Evolutionary conservation across 2,113 vertebrate genomes (phyloP), one percentile per base, ranked within the genome.

Genomic region (Ochotona curzoniae): DNA sequence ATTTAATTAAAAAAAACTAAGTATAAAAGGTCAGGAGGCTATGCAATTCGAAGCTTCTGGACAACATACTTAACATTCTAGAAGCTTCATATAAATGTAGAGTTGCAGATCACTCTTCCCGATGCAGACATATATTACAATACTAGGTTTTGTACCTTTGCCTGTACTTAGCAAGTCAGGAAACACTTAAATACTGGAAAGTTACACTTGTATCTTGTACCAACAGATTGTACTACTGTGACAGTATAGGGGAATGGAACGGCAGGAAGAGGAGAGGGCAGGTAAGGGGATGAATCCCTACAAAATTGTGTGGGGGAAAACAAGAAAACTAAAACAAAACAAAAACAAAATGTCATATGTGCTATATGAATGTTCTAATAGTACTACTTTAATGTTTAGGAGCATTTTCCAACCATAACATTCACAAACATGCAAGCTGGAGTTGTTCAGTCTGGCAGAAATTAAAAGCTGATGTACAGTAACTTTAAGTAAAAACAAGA

Each of bases 1-100:
- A 75, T 1, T 30, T 95, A 95, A 93, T 13, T 30, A 90, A 61
- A 94, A 97, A 35, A 44, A 44, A 44, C 38, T 96, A 75, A 93
- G 70, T 11, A 38, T 30, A 54, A 64, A 61, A 93, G 38, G 10
- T 5, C 7, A 93, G 90, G 76, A 89, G 25, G 2, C 1, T 30
- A 2, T 82, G 74, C 95, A 73, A 79, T 71, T 91, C 7, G 80
- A 5, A 64, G 71, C 8, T 12, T 90, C n/a, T 89, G 83, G 57
- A 69, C 10, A 21, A 32, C 14, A 17, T 75, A 69, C 47, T 60
- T 85, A 89, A 92, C 32, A 76, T 71, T 69, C 35, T 76, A 93
- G 82, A 92, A 63, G 11, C 18, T 6, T 84, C 18, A 57, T 57
- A 44, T 44, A 44, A 44, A 44, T 44, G 6, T 6, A 44, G 38